These are phyloP conservation scores for Caradrina clavipalpis DNA, from an alignment of 2,888 invertebrate species.

Conservation along the genomic window DNA sequence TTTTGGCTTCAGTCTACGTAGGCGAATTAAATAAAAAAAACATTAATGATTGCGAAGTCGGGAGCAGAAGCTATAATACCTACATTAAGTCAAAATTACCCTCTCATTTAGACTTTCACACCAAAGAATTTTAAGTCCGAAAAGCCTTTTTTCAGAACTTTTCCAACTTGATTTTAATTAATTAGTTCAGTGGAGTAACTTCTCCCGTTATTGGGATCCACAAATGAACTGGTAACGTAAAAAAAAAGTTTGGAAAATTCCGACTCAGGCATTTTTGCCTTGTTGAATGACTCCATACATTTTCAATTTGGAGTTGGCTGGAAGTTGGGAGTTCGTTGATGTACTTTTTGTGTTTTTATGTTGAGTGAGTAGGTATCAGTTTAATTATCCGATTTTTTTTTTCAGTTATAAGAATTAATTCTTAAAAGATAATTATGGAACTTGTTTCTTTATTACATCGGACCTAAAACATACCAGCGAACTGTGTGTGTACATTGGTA, in stretches of 20 bases:
- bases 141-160: conserved; percentile 4
- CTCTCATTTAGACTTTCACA: not conserved
- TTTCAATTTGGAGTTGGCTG: conserved; percentile 25
- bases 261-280: conserved; percentile 11
- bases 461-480: too few species aligned
- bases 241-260: conserved; percentile 26
- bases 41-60: too few species aligned
- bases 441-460: too few species aligned
- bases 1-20: too few species aligned
- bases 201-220: conserved; percentile 26
- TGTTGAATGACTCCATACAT: conserved; percentile 28
- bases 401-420: too few species aligned
- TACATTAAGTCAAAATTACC: not conserved
- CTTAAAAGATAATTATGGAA: too few species aligned
- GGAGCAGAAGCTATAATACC: too few species aligned
- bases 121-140: not conserved
- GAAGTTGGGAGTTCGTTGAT: conserved; percentile 20
- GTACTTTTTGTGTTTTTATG: not conserved
- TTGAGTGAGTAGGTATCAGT: too few species aligned
- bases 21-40: too few species aligned
- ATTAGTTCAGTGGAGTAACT: conserved; percentile 31
- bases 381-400: too few species aligned
- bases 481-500: too few species aligned
- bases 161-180: conserved; percentile 21
- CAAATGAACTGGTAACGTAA: conserved; percentile 39